Conservation (phyloP, 2,888 invertebrate species). For the Escarpia spicata region DNA sequence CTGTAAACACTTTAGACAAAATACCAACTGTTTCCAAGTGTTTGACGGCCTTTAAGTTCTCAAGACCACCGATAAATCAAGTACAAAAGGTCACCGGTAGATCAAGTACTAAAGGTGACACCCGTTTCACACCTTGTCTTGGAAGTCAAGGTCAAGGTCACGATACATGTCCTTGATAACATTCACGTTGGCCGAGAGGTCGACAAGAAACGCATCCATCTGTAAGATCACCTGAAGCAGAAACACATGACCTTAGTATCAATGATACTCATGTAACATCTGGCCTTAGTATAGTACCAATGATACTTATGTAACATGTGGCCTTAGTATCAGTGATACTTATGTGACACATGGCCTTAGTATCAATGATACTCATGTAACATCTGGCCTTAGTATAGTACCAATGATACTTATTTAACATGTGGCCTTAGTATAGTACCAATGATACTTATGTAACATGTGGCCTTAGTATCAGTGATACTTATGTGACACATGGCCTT, state of each 20-base stretch:
- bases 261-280: not conserved
- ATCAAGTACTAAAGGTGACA: not conserved
- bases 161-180: not conserved
- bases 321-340: not conserved
- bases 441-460: too few relatives aligned
- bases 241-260: not conserved
- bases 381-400: too few relatives aligned
- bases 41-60: too few relatives aligned
- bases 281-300: not conserved
- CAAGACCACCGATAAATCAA: too few relatives aligned
- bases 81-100: not conserved
- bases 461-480: too few relatives aligned
- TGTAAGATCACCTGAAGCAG: not conserved
- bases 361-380: too few relatives aligned
- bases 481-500: too few relatives aligned
- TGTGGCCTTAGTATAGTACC: too few relatives aligned
- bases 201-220: not conserved
- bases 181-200: not conserved
- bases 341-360: too few relatives aligned
- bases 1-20: not conserved
- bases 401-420: too few relatives aligned
- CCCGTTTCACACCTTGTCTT: not conserved
- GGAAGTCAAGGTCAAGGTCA: slow-evolving; percentile 11
- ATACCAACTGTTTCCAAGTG: too few relatives aligned
- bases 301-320: not conserved